Evolutionary conservation across 2,888 invertebrate species (phyloP).

Genomic region (Pollenia angustigena): DNA sequence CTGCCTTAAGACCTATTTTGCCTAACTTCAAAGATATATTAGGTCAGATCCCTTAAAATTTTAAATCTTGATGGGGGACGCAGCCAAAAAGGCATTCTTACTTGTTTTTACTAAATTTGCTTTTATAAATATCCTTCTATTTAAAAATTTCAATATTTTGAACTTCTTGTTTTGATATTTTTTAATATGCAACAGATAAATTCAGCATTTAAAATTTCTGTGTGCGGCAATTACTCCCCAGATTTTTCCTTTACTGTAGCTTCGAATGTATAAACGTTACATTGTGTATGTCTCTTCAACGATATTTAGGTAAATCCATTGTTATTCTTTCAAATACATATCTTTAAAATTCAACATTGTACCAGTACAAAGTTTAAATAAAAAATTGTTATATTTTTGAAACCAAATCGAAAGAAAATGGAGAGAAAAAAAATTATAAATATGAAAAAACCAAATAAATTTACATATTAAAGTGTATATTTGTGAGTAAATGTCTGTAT

Average conservation of each 20-base stretch:
- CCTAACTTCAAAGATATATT: too few relatives aligned
- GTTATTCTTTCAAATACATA: constrained; percentile 32
- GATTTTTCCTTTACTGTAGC: neutral
- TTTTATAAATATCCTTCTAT: too few relatives aligned
- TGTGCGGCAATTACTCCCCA: too few relatives aligned
- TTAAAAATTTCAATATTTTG: too few relatives aligned
- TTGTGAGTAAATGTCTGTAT: neutral
- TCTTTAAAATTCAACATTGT: neutral
- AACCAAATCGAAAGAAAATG: neutral
- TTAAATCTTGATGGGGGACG: too few relatives aligned
- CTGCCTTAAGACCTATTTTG: too few relatives aligned
- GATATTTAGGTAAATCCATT: constrained; percentile 56
- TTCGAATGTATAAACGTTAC: constrained; percentile 28
- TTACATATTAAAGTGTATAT: neutral
- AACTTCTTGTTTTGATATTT: too few relatives aligned
- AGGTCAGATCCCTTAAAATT: too few relatives aligned
- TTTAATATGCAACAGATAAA: too few relatives aligned
- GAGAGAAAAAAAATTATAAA: neutral
- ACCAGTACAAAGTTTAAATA: neutral
- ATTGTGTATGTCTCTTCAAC: constrained; percentile 37
- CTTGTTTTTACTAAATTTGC: too few relatives aligned
- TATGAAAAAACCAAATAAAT: neutral
- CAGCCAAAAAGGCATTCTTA: too few relatives aligned
- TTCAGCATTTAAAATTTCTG: too few relatives aligned
- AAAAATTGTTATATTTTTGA: constrained; percentile 3